phyloP scores from a whole-genome alignment of 2,888 invertebrate species.

The Sinodicranocentrus sp. region DNA sequence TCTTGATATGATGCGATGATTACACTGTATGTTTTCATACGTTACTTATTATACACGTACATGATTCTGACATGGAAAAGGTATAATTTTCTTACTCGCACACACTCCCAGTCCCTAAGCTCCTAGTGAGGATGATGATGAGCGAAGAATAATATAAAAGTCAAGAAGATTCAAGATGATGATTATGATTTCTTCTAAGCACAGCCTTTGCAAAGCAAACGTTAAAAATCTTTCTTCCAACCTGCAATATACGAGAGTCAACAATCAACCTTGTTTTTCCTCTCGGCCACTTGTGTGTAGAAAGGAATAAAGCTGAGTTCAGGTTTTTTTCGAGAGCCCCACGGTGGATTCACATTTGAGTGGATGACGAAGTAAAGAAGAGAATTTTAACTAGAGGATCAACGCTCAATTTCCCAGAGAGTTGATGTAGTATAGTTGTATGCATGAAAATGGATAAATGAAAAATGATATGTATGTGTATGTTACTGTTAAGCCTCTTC shows the following conservation, averaged over 20 bases:
- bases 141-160: slow-evolving; percentile 24
- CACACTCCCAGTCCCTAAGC: background rate
- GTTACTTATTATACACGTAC: slow-evolving; percentile 15
- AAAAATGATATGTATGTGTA: too few relatives aligned
- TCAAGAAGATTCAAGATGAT: slow-evolving; percentile 18
- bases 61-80: slow-evolving; percentile 37
- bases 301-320: too few relatives aligned
- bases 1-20: slow-evolving; percentile 18
- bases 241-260: slow-evolving; percentile 3
- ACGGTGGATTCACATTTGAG: too few relatives aligned
- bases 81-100: slow-evolving; percentile 34
- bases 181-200: slow-evolving; percentile 29
- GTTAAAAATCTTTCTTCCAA: background rate
- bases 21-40: slow-evolving; percentile 26
- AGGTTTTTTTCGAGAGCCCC: too few relatives aligned
- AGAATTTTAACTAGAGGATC: background rate
- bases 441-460: too few relatives aligned
- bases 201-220: background rate
- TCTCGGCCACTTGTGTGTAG: background rate
- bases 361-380: too few relatives aligned
- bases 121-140: background rate
- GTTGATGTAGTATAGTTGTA: too few relatives aligned
- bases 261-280: slow-evolving; percentile 4
- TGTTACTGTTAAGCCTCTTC: too few relatives aligned
- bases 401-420: slow-evolving; percentile 1